Evolutionary conservation across 1,140 invertebrate species (phyloP).

Genomic region (Trichonephila inaurata): DNA sequence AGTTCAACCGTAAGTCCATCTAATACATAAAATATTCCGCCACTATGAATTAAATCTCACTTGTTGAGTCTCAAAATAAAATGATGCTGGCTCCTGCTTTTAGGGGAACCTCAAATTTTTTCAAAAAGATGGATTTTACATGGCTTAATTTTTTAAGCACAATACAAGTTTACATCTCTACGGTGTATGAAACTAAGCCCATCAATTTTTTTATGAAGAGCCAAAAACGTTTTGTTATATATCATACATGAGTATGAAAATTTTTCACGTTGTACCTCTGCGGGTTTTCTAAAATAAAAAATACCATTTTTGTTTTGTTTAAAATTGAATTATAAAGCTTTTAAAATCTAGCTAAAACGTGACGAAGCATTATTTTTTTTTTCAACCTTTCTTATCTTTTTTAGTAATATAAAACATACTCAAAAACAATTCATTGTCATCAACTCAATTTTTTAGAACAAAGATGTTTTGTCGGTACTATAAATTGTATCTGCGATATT

Average conservation of each 20-base stretch:
- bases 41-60: slow-evolving; percentile 44
- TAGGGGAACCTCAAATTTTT: neutral
- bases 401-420: too few species aligned
- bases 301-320: too few species aligned
- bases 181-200: neutral
- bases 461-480: too few species aligned
- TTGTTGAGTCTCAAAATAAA: slow-evolving; percentile 12
- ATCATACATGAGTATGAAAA: neutral
- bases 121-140: neutral
- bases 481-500: too few species aligned
- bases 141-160: too few species aligned
- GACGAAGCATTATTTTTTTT: too few species aligned
- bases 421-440: too few species aligned
- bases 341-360: too few species aligned
- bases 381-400: too few species aligned
- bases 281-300: neutral
- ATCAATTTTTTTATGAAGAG: slow-evolving; percentile 23
- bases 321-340: too few species aligned
- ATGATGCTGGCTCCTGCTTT: slow-evolving; percentile 9
- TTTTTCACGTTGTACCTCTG: neutral
- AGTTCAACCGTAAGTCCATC: slow-evolving; percentile 31
- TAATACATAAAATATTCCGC: slow-evolving; percentile 47
- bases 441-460: too few species aligned
- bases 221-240: neutral
- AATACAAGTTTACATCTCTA: neutral